Evolutionary conservation across 2,113 vertebrate genomes (phyloP).

Genomic region (Anguilla rostrata): DNA sequence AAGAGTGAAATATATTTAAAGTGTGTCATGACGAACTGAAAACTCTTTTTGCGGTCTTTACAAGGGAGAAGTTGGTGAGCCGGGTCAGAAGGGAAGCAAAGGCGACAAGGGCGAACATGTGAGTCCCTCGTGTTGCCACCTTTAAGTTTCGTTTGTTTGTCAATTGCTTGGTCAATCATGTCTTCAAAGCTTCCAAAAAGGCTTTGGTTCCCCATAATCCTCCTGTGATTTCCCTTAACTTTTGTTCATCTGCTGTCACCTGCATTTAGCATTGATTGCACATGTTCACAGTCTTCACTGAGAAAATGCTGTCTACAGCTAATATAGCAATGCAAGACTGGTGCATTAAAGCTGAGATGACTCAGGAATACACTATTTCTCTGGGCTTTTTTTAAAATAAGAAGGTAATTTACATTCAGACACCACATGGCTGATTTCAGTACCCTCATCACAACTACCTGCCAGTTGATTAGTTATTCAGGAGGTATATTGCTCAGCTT

Average conservation of each 20-base stretch:
- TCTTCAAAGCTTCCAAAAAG: no score
- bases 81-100: slow-evolving; percentile 95
- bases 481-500: background rate
- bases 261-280: background rate
- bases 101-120: slow-evolving; percentile 95
- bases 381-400: background rate
- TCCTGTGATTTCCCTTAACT: background rate
- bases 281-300: background rate
- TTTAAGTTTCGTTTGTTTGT: background rate
- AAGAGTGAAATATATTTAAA: slow-evolving; percentile 21
- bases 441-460: background rate
- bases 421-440: background rate
- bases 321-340: background rate
- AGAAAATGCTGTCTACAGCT: background rate
- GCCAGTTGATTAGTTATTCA: background rate
- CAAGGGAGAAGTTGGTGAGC: slow-evolving; percentile 95
- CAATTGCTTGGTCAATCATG: background rate
- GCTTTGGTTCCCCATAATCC: background rate
- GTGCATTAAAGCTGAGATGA: background rate
- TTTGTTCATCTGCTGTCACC: background rate
- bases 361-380: background rate
- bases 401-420: background rate
- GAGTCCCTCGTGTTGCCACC: slow-evolving; percentile 56
- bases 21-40: slow-evolving; percentile 35
- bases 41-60: slow-evolving; percentile 47